Conservation (phyloP, 2,888 invertebrate genomes). For the Erebia palarica region DNA sequence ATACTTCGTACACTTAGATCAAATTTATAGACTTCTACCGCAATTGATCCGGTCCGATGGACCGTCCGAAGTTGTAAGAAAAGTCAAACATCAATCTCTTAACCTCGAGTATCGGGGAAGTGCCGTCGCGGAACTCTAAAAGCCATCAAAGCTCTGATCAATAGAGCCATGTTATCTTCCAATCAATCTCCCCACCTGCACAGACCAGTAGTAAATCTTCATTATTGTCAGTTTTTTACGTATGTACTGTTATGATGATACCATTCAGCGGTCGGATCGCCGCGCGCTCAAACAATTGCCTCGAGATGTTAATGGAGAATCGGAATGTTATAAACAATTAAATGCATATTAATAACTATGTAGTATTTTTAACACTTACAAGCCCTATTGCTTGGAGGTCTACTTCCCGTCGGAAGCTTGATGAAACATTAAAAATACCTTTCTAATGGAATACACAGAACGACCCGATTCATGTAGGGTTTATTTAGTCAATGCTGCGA, state of each 20-base stretch:
- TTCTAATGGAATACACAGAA: too few species aligned
- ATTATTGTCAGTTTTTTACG: constrained; percentile 67
- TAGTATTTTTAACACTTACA: not conserved
- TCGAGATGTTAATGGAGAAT: constrained; percentile 42
- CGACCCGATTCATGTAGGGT: too few species aligned
- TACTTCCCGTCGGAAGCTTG: not conserved
- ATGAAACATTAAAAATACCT: too few species aligned
- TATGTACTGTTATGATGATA: constrained; percentile 63
- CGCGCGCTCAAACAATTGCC: constrained; percentile 41
- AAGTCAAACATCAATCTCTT: constrained; percentile 19
- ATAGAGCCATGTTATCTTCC: constrained; percentile 59
- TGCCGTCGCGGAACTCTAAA: constrained; percentile 39
- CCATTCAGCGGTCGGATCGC: constrained; percentile 44
- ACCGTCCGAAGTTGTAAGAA: constrained; percentile 10
- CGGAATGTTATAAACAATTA: constrained; percentile 45
- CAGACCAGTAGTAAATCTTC: constrained; percentile 67
- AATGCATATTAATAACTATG: constrained; percentile 31
- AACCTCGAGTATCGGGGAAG: constrained; percentile 14
- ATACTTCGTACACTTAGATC: too few species aligned
- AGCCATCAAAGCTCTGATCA: constrained; percentile 57
- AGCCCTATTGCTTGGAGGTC: not conserved
- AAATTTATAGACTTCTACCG: not conserved
- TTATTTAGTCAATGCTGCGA: too few species aligned
- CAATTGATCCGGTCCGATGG: not conserved
- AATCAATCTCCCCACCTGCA: constrained; percentile 69